phyloP scores from a whole-genome alignment of 2,113 vertebrate genomes.

The Petroica traversi region DNA sequence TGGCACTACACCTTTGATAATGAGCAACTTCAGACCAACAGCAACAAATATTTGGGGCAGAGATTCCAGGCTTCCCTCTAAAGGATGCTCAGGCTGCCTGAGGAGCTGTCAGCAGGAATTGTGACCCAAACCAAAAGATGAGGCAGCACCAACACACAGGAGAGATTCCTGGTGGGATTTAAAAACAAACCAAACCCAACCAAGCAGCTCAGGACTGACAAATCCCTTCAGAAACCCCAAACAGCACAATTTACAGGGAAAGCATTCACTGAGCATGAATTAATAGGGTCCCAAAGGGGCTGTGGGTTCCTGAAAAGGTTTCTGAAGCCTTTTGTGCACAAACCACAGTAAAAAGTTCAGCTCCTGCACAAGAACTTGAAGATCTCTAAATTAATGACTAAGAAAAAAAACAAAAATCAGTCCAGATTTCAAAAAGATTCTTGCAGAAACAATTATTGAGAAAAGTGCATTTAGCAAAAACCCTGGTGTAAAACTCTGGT shows the following conservation, averaged over 20 bases:
- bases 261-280: background rate
- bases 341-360: background rate
- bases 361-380: background rate
- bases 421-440: background rate
- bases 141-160: background rate
- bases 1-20: background rate
- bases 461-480: background rate
- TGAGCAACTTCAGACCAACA: background rate
- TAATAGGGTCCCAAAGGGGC: background rate
- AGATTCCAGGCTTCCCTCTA: background rate
- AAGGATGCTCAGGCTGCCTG: background rate
- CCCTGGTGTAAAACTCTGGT: background rate
- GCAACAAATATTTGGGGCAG: background rate
- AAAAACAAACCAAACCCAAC: background rate
- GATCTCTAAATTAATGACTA: fast-evolving
- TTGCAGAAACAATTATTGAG: background rate
- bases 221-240: background rate
- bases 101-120: background rate
- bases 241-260: background rate
- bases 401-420: background rate
- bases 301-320: background rate
- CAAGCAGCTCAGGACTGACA: background rate
- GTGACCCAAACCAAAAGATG: background rate
- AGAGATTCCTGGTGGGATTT: background rate
- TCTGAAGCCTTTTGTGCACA: background rate